Percentiles rank a stretch among this genome's conserved stretches.
These are phyloP conservation scores for Picathartes gymnocephalus DNA, from an alignment of 2,113 vertebrate species.

Conservation along the genomic window DNA sequence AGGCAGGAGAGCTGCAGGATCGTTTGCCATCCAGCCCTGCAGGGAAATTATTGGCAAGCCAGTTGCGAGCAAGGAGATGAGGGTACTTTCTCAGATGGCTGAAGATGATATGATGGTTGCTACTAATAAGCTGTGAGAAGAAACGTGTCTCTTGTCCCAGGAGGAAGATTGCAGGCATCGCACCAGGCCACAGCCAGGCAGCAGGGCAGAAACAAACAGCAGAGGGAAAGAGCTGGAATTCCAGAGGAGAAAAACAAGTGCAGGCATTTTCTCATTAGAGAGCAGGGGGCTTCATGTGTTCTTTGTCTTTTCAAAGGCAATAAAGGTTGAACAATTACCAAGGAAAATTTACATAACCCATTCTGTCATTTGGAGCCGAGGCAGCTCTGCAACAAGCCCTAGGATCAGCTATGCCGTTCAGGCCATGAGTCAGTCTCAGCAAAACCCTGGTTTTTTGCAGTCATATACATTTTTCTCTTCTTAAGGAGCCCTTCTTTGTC, in stretches of 20 bases:
- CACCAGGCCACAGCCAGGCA: background rate
- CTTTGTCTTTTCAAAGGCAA: conserved; percentile 21
- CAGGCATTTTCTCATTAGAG: background rate
- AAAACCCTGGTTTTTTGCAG: background rate
- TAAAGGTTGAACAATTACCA: background rate
- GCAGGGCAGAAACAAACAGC: background rate
- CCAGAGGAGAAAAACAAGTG: conserved; percentile 10
- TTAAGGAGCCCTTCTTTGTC: background rate
- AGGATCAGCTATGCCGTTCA: background rate
- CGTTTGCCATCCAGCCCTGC: background rate
- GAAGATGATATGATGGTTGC: background rate
- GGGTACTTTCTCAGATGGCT: conserved; percentile 19
- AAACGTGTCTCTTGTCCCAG: background rate
- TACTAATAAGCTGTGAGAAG: conserved; percentile 4
- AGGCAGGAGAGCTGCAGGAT: conserved; percentile 23
- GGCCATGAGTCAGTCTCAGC: background rate
- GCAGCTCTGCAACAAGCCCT: background rate
- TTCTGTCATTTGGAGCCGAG: background rate
- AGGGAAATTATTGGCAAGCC: background rate
- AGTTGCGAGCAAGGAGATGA: background rate
- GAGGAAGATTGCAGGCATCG: background rate
- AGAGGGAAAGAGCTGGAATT: background rate
- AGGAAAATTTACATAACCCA: background rate
- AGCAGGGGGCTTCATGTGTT: background rate
- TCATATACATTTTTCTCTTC: background rate